Base-by-base conservation (phyloP, 2,113 vertebrate species). In the Saguinus imperator region DNA sequence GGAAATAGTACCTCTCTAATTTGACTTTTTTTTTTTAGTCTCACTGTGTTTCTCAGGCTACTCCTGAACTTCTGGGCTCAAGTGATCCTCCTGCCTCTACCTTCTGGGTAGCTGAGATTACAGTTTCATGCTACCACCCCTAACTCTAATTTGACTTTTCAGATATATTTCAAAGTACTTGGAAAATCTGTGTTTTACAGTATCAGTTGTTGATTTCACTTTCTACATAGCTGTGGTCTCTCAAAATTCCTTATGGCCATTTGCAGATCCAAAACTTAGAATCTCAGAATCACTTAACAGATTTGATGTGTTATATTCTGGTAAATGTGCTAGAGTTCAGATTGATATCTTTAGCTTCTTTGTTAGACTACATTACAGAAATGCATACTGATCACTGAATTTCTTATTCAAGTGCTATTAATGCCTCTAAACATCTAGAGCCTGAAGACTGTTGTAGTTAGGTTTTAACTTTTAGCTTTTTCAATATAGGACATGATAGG, bases 181-280 rank as follows among this genome's bases (percentile, higher is more conserved):
- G 12, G 16, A 55, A 75, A 88, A 37, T 77, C 75, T 95, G 57
- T 73, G 37, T 89, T 55, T 70, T 92, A 61, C 9, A 64, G 0
- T 81, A 4, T 57, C 82, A 43, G 16, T 92, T 92, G 43, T 90
- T 87, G 64, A 72, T 93, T 91, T 97, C 40, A 79, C 20, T 66
- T 81, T 32, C 13, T 61, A 48, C 91, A 66, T 79, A 23, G 14
- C n/a, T 4, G 16, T 85, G 4, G 10, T 89, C 23, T 85, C 27
- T 85, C 18, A 90, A 13, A 93, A 84, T 8, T 84, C 61, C 55
- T 27, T 25, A 10, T 23, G 8, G 35, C 77, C 52, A 83, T 40
- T 32, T 27, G 21, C 1, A 86, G n/a, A 40, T 55, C 10, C 23
- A 85, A 85, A 64, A 76, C 55, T 10, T 4, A 90, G 52, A 55